Conservation (phyloP, 2,113 vertebrate genomes). For the Percina caprodes region DNA sequence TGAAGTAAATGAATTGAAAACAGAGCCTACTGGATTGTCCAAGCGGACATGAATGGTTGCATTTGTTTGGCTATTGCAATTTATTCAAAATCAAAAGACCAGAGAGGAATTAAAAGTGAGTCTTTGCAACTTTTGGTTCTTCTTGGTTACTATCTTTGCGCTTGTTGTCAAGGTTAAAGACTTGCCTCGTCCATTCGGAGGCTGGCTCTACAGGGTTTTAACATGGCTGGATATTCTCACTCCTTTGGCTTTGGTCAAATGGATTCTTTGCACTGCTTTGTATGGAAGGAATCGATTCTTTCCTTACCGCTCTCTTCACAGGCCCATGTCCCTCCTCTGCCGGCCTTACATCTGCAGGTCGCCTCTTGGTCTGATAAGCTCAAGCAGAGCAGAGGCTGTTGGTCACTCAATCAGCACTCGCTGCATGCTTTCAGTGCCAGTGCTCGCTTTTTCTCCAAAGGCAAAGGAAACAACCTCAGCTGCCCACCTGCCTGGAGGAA, state of each 20-base stretch:
- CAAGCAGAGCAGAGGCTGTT: conserved; percentile 59
- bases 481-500: conserved; percentile 64
- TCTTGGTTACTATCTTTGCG: conserved; percentile 15
- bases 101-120: not conserved
- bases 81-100: not conserved
- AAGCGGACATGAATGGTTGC: conserved; percentile 21
- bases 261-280: conserved; percentile 52
- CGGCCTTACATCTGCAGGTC: conserved; percentile 61
- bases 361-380: conserved; percentile 71
- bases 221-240: conserved; percentile 33
- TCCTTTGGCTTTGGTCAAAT: conserved; percentile 39
- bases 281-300: conserved; percentile 50
- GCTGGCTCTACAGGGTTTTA: conserved; percentile 20
- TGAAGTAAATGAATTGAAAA: conserved; percentile 21
- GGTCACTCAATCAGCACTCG: conserved; percentile 80
- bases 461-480: conserved; percentile 49
- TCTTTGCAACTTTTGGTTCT: not conserved
- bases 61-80: conserved; percentile 26
- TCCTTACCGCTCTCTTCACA: conserved; percentile 47
- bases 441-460: conserved; percentile 46
- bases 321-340: conserved; percentile 50
- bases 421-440: conserved; percentile 69
- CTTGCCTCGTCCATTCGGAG: conserved; percentile 1
- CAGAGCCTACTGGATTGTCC: conserved; percentile 11
- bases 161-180: conserved; percentile 57